Percentiles rank a stretch among this genome's conserved stretches.
Evolutionary conservation across 2,888 invertebrate species (phyloP).

Genomic region (Entomobrya proxima): DNA sequence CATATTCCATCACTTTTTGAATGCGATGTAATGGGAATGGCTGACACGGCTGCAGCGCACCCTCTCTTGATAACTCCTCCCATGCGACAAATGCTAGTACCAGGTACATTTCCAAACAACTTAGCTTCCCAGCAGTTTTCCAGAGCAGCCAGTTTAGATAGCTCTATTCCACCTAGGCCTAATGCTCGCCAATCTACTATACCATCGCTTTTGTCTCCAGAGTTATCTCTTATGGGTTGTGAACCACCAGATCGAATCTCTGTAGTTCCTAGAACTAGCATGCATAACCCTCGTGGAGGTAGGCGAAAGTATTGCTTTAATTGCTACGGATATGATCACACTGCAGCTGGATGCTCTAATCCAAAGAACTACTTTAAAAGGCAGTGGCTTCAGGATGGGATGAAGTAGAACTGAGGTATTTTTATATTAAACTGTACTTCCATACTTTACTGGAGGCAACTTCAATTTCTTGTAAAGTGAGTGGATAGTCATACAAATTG

Average conservation of each 20-base stretch:
- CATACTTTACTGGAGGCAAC: background rate
- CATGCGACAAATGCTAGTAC: slow-evolving; percentile 40
- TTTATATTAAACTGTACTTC: background rate
- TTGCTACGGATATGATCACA: slow-evolving; percentile 63
- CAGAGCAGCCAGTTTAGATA: slow-evolving; percentile 14
- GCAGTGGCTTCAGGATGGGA: slow-evolving; percentile 56
- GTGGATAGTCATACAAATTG: background rate
- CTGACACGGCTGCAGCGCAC: slow-evolving; percentile 7
- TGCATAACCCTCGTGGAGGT: slow-evolving; percentile 17
- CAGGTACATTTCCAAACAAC: slow-evolving; percentile 47
- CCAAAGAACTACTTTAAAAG: slow-evolving; percentile 61
- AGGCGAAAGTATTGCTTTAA: slow-evolving; percentile 61
- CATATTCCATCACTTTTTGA: slow-evolving; percentile 61
- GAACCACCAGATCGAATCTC: slow-evolving; percentile 38
- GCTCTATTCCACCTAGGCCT: slow-evolving; percentile 21
- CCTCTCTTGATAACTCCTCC: slow-evolving; percentile 51
- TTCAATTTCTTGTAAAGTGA: background rate
- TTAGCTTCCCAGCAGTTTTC: background rate
- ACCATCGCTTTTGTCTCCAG: slow-evolving; percentile 50
- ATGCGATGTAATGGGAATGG: slow-evolving; percentile 34
- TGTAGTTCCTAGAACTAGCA: slow-evolving; percentile 32
- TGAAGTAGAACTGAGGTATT: slow-evolving; percentile 40
- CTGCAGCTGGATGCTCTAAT: slow-evolving; percentile 50
- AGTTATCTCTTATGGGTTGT: slow-evolving; percentile 53
- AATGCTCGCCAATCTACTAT: background rate